Evolutionary conservation across 2,888 invertebrate genomes (phyloP), one percentile per base, ranked within the genome.

Genomic region (Cremastinae sp.): DNA sequence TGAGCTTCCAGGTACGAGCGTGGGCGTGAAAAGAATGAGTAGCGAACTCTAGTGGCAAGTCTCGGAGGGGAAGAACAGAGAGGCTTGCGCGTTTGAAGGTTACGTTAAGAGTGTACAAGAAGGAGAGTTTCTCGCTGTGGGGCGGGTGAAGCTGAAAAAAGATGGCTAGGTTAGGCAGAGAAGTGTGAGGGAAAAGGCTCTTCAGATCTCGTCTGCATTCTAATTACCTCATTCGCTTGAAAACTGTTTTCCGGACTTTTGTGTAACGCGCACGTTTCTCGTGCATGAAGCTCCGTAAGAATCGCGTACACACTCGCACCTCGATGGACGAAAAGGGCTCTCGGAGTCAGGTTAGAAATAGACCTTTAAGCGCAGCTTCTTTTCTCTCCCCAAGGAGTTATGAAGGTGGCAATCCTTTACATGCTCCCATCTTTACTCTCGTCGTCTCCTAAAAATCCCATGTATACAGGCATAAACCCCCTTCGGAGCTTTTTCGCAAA

Each of bases 171-270:
- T 4, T 10, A 54, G 59, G 56, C 20, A 22, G 20, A 45, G 22
- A 64, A 65, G 45, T 59, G 59, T 58, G 38, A 28, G 10, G 36
- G 34, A 45, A 45, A 70, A 59, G 64, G 61, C 54, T 38, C 51
- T 54, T 73, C 53, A 68, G 56, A 79, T 81, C 84, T 85, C 82
- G 85, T 87, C 86, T 87, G 88, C 88, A 89, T 89, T 85, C 88
- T 89, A 89, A 89, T 89, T 88, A 87, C 88, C 87, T 88, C 87
- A 89, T 88, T 89, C 88, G 62, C 53, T 53, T 49, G 41, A 75
- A 70, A 87, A 87, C 86, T 85, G 85, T 82, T 28, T 28, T 5
- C 83, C 85, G 84, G 85, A 87, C 86, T 86, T 81, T 80, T 69
- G 85, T 83, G n/a, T 14, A 14, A 12, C 28, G 84, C 83, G 80